Evolutionary conservation across 37 sponge, comb jelly and placozoan genomes (phyloP), one percentile per base, ranked within the genome.

Genomic region (Diacarnus erythraeanus): DNA sequence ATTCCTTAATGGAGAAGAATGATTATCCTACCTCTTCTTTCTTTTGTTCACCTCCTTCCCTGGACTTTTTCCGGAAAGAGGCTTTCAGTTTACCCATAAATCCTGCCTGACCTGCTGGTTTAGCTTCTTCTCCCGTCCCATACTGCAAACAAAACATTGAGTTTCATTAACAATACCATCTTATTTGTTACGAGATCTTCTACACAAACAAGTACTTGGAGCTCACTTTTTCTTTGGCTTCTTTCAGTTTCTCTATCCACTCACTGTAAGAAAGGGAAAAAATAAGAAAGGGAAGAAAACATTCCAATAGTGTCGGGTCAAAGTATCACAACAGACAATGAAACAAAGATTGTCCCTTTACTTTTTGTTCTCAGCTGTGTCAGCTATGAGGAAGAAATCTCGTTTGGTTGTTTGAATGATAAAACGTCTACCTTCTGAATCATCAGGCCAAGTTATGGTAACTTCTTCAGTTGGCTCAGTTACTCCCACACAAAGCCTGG

Each of bases 241-340:
- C 88, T 39, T 0, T 60, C 30, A 87, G 69, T 44, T 81, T 82
- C 64, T 76, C 65, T 2, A 87, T 81, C 88, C 88, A 87, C 34
- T 67, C 81, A 57, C 87, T 87, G 67, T 34, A 42, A 30, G 42
- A 2, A 67, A 79, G 3, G 47, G 12, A 29, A 26, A 41, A 78
- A 38, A 63, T 5, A 56, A 17, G 47, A 26, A 34, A 18, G 22
- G 1, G 29, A 26, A 42, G 54, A n/a, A n/a, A n/a, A n/a, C n/a
- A n/a, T n/a, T n/a, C n/a, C n/a, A n/a, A n/a, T n/a, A n/a, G n/a
- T n/a, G n/a, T n/a, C n/a, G n/a, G n/a, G n/a, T n/a, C n/a, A n/a
- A n/a, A n/a, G n/a, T n/a, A n/a, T n/a, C n/a, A n/a, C n/a, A n/a
- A n/a, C n/a, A n/a, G n/a, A n/a, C n/a, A n/a, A n/a, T n/a, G n/a